A percentile compares a stretch with the other conserved stretches of the same genome.
Evolutionary conservation across 2,888 invertebrate genomes (phyloP).

Genomic region (Drosophila quinaria): DNA sequence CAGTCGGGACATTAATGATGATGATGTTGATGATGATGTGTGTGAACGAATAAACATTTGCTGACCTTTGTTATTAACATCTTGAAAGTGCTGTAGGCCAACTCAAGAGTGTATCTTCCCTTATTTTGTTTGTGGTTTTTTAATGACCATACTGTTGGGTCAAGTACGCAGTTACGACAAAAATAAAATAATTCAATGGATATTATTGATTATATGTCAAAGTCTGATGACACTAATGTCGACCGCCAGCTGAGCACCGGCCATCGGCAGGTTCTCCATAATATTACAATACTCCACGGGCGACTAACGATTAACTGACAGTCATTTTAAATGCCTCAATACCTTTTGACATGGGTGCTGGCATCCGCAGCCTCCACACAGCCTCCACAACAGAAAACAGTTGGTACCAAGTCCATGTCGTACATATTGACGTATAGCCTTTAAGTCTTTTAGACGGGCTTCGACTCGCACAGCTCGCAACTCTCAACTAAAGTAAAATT

Average conservation of each 20-base stretch:
- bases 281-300: slow-evolving; percentile 41
- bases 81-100: slow-evolving; percentile 19
- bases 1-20: neutral
- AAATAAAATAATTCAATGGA: slow-evolving; percentile 43
- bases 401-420: slow-evolving; percentile 4
- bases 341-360: slow-evolving; percentile 48
- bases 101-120: slow-evolving; percentile 2
- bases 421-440: slow-evolving; percentile 39
- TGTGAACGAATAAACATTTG: slow-evolving; percentile 13
- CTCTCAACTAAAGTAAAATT: slow-evolving; percentile 22
- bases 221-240: slow-evolving; percentile 42
- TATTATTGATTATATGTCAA: slow-evolving; percentile 53
- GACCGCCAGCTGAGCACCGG: slow-evolving; percentile 33
- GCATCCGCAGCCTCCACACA: slow-evolving; percentile 3
- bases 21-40: neutral
- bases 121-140: slow-evolving; percentile 6
- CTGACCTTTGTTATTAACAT: slow-evolving; percentile 25
- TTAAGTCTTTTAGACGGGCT: slow-evolving; percentile 31
- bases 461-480: neutral
- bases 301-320: slow-evolving; percentile 42
- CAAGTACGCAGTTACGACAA: slow-evolving; percentile 25
- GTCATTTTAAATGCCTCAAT: slow-evolving; percentile 51
- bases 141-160: slow-evolving; percentile 20
- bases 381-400: slow-evolving; percentile 3
- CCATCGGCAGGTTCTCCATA: slow-evolving; percentile 13